Conservation (phyloP, 2,888 invertebrate species). For the Nipponacmea schrenckii region DNA sequence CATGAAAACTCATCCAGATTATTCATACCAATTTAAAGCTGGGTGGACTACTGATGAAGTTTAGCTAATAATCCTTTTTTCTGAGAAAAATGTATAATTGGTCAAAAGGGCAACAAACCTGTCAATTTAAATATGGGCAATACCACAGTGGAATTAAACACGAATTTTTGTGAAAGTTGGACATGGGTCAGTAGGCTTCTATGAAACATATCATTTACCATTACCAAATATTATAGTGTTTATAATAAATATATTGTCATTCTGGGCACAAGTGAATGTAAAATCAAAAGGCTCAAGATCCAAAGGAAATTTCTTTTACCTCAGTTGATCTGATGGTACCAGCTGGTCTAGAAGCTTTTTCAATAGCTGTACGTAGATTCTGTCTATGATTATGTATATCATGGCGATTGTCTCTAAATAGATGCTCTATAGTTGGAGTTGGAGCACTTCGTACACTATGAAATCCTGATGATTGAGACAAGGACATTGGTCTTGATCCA, state of each 20-base stretch:
- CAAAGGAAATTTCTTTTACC: neutral
- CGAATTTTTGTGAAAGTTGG: too few relatives aligned
- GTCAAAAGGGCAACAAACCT: too few relatives aligned
- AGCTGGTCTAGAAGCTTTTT: constrained; percentile 3
- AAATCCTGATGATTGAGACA: constrained; percentile 20
- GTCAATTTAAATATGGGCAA: too few relatives aligned
- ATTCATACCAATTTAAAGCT: too few relatives aligned
- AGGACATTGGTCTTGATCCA: neutral
- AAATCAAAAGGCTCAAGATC: too few relatives aligned
- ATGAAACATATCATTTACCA: too few relatives aligned
- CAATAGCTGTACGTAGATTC: neutral
- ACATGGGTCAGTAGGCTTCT: too few relatives aligned
- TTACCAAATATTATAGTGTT: too few relatives aligned
- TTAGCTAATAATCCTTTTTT: neutral
- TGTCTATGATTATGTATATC: constrained; percentile 2
- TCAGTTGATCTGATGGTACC: neutral
- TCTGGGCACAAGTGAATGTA: too few relatives aligned
- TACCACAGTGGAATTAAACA: too few relatives aligned
- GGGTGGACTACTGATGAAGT: neutral
- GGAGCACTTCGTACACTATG: constrained; percentile 9
- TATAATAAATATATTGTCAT: too few relatives aligned
- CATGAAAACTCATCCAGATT: neutral
- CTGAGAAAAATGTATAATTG: too few relatives aligned
- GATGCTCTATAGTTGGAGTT: neutral
- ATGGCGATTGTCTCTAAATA: neutral